A percentile compares a stretch with the other conserved stretches of the same genome.
Evolutionary conservation across 2,113 vertebrate genomes (phyloP).

Genomic region (Collichthys lucidus): DNA sequence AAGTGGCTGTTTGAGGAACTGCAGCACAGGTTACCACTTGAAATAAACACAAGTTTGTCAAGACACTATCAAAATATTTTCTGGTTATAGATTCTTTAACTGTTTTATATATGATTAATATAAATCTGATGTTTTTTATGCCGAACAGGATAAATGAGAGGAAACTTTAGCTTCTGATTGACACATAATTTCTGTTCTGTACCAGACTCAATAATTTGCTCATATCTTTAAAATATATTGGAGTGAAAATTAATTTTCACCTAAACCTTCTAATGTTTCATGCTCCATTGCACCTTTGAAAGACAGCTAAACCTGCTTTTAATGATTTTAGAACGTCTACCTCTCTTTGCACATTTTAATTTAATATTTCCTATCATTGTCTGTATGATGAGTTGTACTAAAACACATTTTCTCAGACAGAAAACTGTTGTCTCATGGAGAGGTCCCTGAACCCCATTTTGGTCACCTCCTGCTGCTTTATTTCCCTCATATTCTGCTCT

Average conservation of each 20-base stretch:
- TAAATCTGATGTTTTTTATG: no score
- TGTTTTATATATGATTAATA: no score
- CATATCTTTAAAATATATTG: neutral
- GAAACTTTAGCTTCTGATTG: no score
- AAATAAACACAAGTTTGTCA: no score
- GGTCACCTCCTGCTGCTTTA: neutral
- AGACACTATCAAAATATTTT: no score
- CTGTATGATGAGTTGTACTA: neutral
- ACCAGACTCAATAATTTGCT: constrained; percentile 1
- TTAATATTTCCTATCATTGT: neutral
- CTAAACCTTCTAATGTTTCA: constrained; percentile 32
- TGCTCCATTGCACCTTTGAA: constrained; percentile 28
- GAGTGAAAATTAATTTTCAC: constrained; percentile 4
- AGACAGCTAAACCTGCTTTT: constrained; percentile 8
- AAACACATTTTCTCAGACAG: no score
- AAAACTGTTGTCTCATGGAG: neutral
- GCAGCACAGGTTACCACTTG: no score
- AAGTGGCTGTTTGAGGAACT: no score
- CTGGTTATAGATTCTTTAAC: no score
- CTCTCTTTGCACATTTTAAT: neutral
- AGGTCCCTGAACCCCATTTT: neutral
- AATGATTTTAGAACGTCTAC: neutral
- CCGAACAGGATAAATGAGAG: no score
- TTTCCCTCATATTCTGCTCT: neutral
- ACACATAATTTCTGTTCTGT: neutral